Percentiles rank a stretch among this genome's conserved stretches.
These are phyloP conservation scores for Taeniopygia guttata DNA, from an alignment of 2,797 vertebrate genomes.

Conservation along the genomic window DNA sequence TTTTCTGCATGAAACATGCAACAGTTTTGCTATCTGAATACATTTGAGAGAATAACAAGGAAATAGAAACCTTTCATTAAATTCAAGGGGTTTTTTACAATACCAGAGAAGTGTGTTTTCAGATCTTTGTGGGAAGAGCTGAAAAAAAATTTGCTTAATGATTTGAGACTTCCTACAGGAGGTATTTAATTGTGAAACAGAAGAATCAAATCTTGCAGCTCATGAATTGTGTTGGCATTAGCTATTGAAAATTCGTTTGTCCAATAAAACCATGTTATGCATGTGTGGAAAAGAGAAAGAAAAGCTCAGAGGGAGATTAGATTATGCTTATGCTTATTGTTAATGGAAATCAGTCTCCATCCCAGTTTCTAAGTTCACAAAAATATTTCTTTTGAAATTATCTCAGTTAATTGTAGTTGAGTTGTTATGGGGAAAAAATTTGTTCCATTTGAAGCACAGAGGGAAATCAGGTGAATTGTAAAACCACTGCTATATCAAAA, in stretches of 20 bases:
- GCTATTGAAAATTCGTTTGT: background rate
- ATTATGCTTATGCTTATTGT: background rate
- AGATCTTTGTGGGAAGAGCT: background rate
- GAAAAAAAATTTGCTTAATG: background rate
- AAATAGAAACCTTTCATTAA: background rate
- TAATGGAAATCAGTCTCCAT: background rate
- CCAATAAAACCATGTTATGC: background rate
- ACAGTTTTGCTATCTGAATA: background rate
- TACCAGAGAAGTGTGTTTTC: background rate
- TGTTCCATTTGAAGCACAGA: background rate
- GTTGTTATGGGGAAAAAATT: background rate
- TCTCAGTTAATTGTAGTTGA: background rate
- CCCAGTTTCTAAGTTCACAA: background rate
- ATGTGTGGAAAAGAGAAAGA: background rate
- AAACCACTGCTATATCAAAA: background rate
- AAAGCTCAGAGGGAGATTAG: background rate
- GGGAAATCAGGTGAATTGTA: background rate
- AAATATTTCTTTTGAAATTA: background rate
- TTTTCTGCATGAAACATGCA: background rate
- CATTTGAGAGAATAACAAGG: background rate
- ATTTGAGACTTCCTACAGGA: background rate
- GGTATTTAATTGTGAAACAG: slow-evolving; percentile 12
- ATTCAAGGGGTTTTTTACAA: background rate
- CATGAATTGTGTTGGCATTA: background rate
- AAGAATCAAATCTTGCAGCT: background rate